Conservation (phyloP, 53 echinoderm and acorn worm species). For the Arbacia lixula region DNA sequence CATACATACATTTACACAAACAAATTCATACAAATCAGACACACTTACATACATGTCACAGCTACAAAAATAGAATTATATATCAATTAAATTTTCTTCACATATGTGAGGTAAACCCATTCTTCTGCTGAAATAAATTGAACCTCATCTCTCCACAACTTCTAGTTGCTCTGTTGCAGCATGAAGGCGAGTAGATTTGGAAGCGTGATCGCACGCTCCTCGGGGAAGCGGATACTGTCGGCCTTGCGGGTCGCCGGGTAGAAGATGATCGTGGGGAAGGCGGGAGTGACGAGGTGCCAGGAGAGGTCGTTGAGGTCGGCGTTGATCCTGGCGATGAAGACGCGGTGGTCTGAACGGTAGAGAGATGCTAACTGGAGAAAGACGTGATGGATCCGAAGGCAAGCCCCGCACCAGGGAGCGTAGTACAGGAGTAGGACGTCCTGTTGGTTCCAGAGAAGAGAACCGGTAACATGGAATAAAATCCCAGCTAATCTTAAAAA, state of each 20-base stretch:
- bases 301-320: conserved; percentile 93
- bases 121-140: no score
- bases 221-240: conserved; percentile 70
- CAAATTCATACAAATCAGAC: no score
- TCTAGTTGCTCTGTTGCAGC: conserved; percentile 69
- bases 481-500: no score
- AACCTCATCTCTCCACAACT: no score
- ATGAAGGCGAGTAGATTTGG: conserved; percentile 84
- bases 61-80: no score
- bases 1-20: no score
- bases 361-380: conserved; percentile 77
- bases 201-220: conserved; percentile 65
- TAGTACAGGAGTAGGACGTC: conserved; percentile 93
- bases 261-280: conserved; percentile 89
- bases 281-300: conserved; percentile 81
- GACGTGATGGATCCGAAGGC: conserved; percentile 75
- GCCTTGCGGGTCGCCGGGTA: conserved; percentile 76
- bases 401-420: conserved; percentile 95
- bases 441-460: no score
- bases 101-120: no score
- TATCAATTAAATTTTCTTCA: no score
- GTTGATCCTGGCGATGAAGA: conserved; percentile 86
- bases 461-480: no score
- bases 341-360: conserved; percentile 65
- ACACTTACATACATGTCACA: no score